phyloP scores from a whole-genome alignment of 2,113 vertebrate genomes.

The Paramisgurnus dabryanus region DNA sequence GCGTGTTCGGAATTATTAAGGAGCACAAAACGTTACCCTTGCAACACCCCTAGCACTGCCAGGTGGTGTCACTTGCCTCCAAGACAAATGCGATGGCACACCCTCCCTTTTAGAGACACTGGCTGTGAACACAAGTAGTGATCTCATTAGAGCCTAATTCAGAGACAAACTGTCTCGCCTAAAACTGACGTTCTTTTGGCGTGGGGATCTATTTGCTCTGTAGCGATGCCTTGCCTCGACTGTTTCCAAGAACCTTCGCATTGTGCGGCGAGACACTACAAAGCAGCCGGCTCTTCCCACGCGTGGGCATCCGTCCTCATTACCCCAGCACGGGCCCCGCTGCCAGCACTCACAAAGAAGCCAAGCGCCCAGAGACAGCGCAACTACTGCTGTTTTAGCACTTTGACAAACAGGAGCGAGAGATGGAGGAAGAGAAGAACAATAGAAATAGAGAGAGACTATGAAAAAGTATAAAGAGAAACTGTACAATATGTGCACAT shows the following conservation, averaged over 20 bases:
- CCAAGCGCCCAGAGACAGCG: constrained; percentile 47
- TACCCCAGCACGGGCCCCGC: constrained; percentile 52
- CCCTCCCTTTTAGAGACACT: constrained; percentile 42
- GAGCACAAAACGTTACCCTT: constrained; percentile 34
- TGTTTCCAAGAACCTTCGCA: constrained; percentile 52
- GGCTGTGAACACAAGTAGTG: constrained; percentile 48
- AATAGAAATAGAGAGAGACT: constrained; percentile 36
- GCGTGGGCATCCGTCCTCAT: constrained; percentile 60
- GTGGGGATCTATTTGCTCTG: constrained; percentile 49
- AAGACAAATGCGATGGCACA: constrained; percentile 40
- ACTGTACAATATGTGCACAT: constrained; percentile 7
- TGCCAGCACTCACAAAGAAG: constrained; percentile 50
- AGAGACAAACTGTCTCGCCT: constrained; percentile 58
- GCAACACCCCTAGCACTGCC: constrained; percentile 37
- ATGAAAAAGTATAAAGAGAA: neutral
- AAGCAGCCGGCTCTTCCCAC: constrained; percentile 55
- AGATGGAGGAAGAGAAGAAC: constrained; percentile 33
- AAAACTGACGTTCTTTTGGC: constrained; percentile 46
- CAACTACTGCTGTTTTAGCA: constrained; percentile 39
- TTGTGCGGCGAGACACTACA: constrained; percentile 55
- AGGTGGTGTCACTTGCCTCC: constrained; percentile 50
- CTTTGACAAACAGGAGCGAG: constrained; percentile 42
- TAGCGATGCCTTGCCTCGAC: constrained; percentile 38
- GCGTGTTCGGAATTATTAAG: constrained; percentile 29
- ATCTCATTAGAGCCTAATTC: constrained; percentile 61